Evolutionary conservation across 1,140 invertebrate species (phyloP), one percentile per base, ranked within the genome.

Genomic region (Saccostrea cuccullata): DNA sequence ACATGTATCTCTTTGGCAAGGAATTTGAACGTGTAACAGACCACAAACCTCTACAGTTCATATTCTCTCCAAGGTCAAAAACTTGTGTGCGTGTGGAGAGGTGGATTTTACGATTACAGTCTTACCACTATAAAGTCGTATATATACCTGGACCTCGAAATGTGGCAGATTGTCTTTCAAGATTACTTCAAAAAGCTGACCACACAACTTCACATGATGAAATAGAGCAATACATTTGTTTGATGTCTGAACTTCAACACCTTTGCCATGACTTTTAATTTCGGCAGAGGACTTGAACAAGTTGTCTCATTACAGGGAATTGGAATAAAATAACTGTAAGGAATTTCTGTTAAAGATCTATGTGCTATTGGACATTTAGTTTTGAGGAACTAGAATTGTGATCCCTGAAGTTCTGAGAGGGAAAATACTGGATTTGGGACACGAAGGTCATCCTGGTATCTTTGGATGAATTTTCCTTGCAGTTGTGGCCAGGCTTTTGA

Each of bases 391-490:
- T 86, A 73, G 85, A 55, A 40, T 86, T 26, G 85, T 73, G 20
- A 86, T 86, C 5, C 85, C 85, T 11, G 47, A 23, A 36, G 6
- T 47, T 20, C 30, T 70, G 9, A 30, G 58, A 40, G 47, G 13
- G 17, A 58, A n/a, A 15, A 30, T 86, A 36, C 30, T 86, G 4
- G 60, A 86, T 15, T 47, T 86, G n/a, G 85, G 56, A 26, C 85
- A 86, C 47, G 60, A 86, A n/a, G 85, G 85, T 17, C 85, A 86
- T 73, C 85, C 85, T n/a, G 85, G 85, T 9, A 86, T 86, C 30
- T 86, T 17, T 47, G 8, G 3, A 86, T 86, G 85, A 86, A 86
- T n/a, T n/a, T n/a, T n/a, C n/a, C n/a, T n/a, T n/a, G 17, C 12
- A 15, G 17, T 36, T 0, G 30, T 36, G 30, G 30, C 2, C 30